These are phyloP conservation scores for Chlorocebus sabaeus DNA, from an alignment of 2,113 vertebrate genomes.

Conservation along the genomic window DNA sequence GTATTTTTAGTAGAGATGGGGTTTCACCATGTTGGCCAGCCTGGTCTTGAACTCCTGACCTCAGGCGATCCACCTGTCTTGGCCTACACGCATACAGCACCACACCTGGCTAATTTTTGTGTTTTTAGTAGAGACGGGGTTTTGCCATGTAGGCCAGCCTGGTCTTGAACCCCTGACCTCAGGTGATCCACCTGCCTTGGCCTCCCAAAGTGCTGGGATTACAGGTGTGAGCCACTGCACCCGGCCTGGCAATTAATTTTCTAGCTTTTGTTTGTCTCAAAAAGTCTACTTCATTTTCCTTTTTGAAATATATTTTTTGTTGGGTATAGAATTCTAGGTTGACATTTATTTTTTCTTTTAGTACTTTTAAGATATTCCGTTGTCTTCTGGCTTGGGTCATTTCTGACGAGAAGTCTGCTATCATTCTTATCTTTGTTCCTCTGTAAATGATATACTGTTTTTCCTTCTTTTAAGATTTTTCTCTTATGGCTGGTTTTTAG, in stretches of 20 bases:
- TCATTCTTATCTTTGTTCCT: background rate
- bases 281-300: background rate
- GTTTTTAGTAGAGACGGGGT: background rate
- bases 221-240: background rate
- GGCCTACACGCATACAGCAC: no score
- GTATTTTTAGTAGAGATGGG: background rate
- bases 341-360: background rate
- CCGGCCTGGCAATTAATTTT: background rate
- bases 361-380: background rate
- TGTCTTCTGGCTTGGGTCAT: background rate
- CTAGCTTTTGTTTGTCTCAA: no score
- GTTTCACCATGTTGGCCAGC: background rate
- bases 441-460: background rate
- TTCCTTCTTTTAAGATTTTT: background rate
- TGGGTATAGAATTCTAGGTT: background rate
- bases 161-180: background rate
- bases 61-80: background rate
- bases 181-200: background rate
- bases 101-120: background rate
- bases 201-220: background rate
- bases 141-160: background rate
- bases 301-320: background rate
- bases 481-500: background rate
- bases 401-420: background rate
- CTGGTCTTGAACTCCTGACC: background rate